Conservation (phyloP, 2,888 invertebrate species). For the Pristionchus exspectatus region DNA sequence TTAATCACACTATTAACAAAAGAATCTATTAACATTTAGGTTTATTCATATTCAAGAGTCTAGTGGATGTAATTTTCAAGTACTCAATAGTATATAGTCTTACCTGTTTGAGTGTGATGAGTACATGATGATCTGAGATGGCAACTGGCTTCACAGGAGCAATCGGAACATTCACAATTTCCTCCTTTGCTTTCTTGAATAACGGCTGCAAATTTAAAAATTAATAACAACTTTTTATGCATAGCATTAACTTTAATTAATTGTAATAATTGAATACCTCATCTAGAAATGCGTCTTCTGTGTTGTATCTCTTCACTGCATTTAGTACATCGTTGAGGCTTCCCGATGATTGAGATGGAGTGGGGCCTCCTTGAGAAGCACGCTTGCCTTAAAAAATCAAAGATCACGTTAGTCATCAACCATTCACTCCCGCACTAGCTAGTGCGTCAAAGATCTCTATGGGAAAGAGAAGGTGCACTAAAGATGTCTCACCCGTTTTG, state of each 20-base stretch:
- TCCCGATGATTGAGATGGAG: neutral
- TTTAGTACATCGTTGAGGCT: neutral
- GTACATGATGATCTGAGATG: neutral
- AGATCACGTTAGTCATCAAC: neutral
- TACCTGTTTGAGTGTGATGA: conserved; percentile 41
- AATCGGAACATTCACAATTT: neutral
- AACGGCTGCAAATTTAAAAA: neutral
- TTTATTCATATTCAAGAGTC: neutral
- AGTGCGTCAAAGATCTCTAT: conserved; percentile 5
- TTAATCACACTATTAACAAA: conserved; percentile 2
- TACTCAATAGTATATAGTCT: neutral
- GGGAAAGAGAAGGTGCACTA: neutral
- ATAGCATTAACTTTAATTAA: neutral
- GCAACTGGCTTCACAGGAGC: neutral
- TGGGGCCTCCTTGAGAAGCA: neutral
- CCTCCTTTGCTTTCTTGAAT: conserved; percentile 35
- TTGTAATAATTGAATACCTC: neutral
- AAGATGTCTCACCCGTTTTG: conserved; percentile 43
- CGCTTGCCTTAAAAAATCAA: conserved; percentile 13
- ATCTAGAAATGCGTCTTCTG: neutral
- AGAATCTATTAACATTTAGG: neutral
- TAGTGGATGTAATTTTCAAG: too few species aligned
- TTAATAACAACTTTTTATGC: neutral
- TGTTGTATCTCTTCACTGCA: conserved; percentile 3
- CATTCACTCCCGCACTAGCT: neutral